A percentile compares a stretch with the other conserved stretches of the same genome.
Conservation (phyloP, 2,888 invertebrate species). For the Mythimna vitellina region DNA sequence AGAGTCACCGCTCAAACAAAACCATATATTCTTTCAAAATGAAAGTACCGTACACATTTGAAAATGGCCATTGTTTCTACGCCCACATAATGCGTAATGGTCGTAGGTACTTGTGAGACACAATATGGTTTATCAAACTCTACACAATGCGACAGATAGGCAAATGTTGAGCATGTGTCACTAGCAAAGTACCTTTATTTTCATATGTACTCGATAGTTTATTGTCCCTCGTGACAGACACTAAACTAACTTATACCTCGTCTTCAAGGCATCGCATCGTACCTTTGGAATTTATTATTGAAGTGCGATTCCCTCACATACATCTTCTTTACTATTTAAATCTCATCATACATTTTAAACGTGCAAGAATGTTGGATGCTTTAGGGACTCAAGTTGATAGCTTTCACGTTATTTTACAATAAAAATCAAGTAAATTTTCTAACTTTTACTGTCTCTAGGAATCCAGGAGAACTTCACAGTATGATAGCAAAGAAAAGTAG, state of each 20-base stretch:
- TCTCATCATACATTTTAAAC: constrained; percentile 28
- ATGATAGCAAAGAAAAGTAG: neutral
- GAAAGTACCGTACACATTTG: constrained; percentile 15
- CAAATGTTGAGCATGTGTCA: constrained; percentile 10
- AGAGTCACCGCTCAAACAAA: constrained; percentile 18
- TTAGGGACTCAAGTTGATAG: constrained; percentile 10
- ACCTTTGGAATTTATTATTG: constrained; percentile 37
- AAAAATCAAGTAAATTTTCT: no score
- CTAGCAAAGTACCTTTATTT: constrained; percentile 25
- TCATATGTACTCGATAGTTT: constrained; percentile 25
- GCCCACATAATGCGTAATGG: constrained; percentile 14
- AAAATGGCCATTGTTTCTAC: constrained; percentile 5
- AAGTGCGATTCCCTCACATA: constrained; percentile 16
- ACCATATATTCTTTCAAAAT: neutral
- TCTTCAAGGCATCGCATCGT: constrained; percentile 10
- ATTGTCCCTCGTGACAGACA: constrained; percentile 21
- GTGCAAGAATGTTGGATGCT: constrained; percentile 20
- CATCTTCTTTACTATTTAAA: constrained; percentile 22
- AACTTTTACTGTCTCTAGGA: neutral
- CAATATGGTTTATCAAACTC: constrained; percentile 30
- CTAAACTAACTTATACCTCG: constrained; percentile 1
- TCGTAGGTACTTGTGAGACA: constrained; percentile 2
- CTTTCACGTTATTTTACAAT: constrained; percentile 10
- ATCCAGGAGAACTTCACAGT: neutral
- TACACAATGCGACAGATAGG: constrained; percentile 16